Base-by-base conservation (phyloP, 1,140 invertebrate genomes). In the Drosophila repletoides region DNA sequence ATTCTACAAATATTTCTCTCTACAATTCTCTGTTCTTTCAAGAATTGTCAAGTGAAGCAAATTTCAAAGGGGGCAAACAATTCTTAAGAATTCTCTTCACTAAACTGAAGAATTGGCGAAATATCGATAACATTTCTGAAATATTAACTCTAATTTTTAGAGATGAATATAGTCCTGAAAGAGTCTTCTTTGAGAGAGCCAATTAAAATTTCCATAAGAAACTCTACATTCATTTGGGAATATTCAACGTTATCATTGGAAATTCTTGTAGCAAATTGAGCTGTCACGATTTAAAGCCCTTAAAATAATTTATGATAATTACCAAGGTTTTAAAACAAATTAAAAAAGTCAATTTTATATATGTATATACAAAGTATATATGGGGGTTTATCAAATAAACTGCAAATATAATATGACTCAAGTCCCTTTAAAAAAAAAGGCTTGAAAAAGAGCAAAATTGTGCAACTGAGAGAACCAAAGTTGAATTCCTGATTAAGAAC, bases 261-360 rank as follows among this genome's bases (percentile, higher is more conserved):
- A 33, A 49, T 49, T 21, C 21, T 1, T 7, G 31, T 17, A 34
- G 10, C 10, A 49, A 49, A 49, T 59, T 52, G 26, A 40, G 4
- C 36, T 49, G 10, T 22, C 46, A 61, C 6, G n/a, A 21, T 15
- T 41, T 10, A 29, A 28, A 52, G 3, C n/a, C 22, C 5, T 6
- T 1, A 0, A 9, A 24, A 21, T 14, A 22, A 36, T 29, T 69
- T 76, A 68, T 69, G 52, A 28, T 69, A 59, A 63, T 72, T 72
- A 28, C 48, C 38, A 19, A 67, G 17, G 43, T 56, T 41, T 58
- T 49, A 28, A 0, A 33, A 19, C 5, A 46, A 36, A 53, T 43
- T 60, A 21, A 9, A 41, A 56, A 74, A 52, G 17, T 24, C 0
- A 24, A 19, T 10, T 1, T 1, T 6, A 24, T 43, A 1, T 24